Base-by-base conservation (phyloP, 2,888 invertebrate genomes). In the Apoda limacodes region DNA sequence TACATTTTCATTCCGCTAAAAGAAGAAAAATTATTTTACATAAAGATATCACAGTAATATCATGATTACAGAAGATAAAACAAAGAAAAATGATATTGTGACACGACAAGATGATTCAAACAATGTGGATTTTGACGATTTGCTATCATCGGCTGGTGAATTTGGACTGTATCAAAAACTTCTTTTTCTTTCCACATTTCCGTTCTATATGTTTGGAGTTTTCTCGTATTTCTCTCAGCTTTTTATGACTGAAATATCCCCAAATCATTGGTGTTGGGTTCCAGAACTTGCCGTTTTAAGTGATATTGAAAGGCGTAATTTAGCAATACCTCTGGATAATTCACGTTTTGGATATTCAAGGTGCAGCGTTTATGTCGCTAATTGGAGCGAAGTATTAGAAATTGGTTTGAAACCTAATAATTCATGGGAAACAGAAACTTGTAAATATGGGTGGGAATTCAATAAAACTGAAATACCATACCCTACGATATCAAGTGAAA, bases 371-470 rank as follows among this genome's bases (percentile, higher is more conserved):
- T 69, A 60, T 25, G 42, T 44, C 5, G 62, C 49, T 3, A 65
- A 69, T 33, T 69, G 68, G 68, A 61, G 53, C 9, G 52, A 60
- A 5, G 49, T 62, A 9, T 42, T 66, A 9, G 25, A 32, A 25
- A 46, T 35, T 2, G 58, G 55, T 20, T 37, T 32, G 14, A 39
- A 19, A 10, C 60, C 61, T 9, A 43, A 65, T 34, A 28, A 34
- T 10, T 46, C 51, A 2, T 68, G 68, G 68, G 37, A 26, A 12
- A 55, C 45, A 14, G 47, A 50, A 14, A 47, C 60, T 5, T 69
- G 68, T 46, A 48, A 52, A 43, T 29, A 60, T 32, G 69, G 69
- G 30, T 69, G 68, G 69, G 67, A 69, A 34, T 68, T 61, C 19
- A 59, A 68, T 32, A 53, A 46, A 43, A 54, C 55, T 13, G 67